Evolutionary conservation across 2,113 vertebrate species (phyloP).

Genomic region (Gasterosteus aculeatus): DNA sequence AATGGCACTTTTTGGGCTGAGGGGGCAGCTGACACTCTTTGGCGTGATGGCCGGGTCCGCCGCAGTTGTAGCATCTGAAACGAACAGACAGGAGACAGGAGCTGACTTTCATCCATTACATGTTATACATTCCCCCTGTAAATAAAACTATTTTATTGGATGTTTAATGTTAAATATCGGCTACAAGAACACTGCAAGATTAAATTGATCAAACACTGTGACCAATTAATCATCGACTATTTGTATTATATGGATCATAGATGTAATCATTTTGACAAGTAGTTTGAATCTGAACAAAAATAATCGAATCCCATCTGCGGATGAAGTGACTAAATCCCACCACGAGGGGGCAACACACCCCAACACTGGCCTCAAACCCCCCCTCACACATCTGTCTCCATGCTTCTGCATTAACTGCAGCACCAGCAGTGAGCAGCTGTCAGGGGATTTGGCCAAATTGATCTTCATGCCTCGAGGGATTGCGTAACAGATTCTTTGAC

Average conservation of each 20-base stretch:
- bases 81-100: background rate
- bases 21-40: slow-evolving; percentile 94
- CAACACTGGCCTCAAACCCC: background rate
- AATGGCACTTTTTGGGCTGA: slow-evolving; percentile 93
- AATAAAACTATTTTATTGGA: background rate
- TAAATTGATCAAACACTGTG: background rate
- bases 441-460: background rate
- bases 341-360: slow-evolving; percentile 59
- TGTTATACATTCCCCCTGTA: background rate
- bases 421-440: slow-evolving; percentile 26
- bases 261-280: background rate
- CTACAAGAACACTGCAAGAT: background rate
- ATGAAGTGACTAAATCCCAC: background rate
- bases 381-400: background rate
- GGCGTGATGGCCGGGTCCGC: slow-evolving; percentile 90
- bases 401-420: background rate
- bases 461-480: background rate
- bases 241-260: background rate
- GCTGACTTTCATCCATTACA: background rate
- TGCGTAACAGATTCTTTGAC: background rate
- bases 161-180: background rate
- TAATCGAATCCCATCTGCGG: background rate
- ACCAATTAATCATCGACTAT: background rate
- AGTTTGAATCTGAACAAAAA: background rate
- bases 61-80: slow-evolving; percentile 92